These are phyloP conservation scores for Colaptes auratus DNA, from an alignment of 2,113 vertebrate species.

Conservation along the genomic window DNA sequence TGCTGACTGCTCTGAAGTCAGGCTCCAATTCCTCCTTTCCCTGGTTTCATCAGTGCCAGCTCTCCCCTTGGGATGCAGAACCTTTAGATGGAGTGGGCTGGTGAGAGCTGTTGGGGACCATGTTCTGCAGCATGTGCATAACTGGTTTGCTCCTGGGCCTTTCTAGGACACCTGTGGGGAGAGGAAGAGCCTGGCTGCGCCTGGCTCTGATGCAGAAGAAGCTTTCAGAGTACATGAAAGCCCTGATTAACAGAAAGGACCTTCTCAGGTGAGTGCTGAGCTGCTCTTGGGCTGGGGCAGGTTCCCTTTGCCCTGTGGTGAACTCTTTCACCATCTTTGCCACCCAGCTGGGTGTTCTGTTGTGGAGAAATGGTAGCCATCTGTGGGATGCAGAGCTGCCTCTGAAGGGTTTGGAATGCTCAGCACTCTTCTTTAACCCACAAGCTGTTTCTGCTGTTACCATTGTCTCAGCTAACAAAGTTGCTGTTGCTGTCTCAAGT, in stretches of 20 bases:
- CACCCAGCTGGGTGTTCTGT: neutral
- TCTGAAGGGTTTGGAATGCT: neutral
- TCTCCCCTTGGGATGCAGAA: neutral
- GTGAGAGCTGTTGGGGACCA: neutral
- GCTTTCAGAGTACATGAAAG: constrained; percentile 99
- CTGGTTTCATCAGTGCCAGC: neutral
- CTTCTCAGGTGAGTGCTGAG: constrained; percentile 87
- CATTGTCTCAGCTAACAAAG: neutral
- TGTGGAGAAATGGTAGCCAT: neutral
- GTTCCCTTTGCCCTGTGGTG: neutral
- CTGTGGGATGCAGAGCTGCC: neutral
- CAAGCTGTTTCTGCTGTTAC: neutral
- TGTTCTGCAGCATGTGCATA: neutral
- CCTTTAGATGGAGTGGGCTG: neutral
- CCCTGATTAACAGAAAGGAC: constrained; percentile 97
- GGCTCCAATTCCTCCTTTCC: neutral
- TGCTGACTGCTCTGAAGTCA: neutral
- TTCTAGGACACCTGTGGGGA: constrained; percentile 90
- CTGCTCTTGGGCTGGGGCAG: accelerated
- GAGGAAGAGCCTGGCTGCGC: constrained; percentile 96
- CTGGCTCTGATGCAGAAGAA: constrained; percentile 99
- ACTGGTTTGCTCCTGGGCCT: neutral
- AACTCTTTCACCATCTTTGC: neutral
- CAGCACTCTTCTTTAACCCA: neutral
- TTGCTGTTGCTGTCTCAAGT: neutral